Evolutionary conservation across 2,797 vertebrate species (phyloP), one percentile per base, ranked within the genome.

Genomic region (Gephyroberyx darwinii): DNA sequence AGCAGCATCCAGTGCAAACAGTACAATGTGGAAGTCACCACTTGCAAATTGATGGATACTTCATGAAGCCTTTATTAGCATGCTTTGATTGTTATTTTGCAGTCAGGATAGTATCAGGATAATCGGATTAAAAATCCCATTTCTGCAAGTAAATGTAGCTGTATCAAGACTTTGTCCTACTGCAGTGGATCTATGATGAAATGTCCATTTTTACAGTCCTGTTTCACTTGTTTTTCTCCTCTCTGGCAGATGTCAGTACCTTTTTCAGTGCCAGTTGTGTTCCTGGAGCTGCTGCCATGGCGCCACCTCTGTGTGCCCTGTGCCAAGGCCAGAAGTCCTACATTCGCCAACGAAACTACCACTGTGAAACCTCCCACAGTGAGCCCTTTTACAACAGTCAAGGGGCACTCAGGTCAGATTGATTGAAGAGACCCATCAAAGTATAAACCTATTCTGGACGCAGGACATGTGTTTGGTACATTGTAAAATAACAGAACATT

Each of bases 261-360:
- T 97, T 95, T 84, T 98, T 97, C 89, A 95, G 88, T 82, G 93
- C 89, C 84, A 96, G 96, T 80, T 98, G 96, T 88, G 86, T 96
- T 78, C 96, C 96, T 30, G 96, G 96, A 47, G 88, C 94, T 51
- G 90, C 92, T 39, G 55, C 93, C 74, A 86, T 95, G 85, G 90
- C 93, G 8, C 88, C 93, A 33, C 78, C 4, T 16, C 87, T 98
- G 59, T 98, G 96, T 51, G 56, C 89, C 58, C 90, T 95, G 61
- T 98, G 96, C 87, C 92, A 91, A 84, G 96, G 96, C 55, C 90
- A 94, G 75, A 96, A 92, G 74, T 97, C 96, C 0, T 97, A 93
- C 72, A 90, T 95, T 55, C 93, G 92, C 69, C 94, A 95, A 80
- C 95, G 80, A 72, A 97, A 96, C 86, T 92, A 94, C 78, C 94